Percentiles rank a stretch among this genome's conserved stretches.
phyloP scores from a whole-genome alignment of 2,113 vertebrate species.

The Tragulus kanchil region DNA sequence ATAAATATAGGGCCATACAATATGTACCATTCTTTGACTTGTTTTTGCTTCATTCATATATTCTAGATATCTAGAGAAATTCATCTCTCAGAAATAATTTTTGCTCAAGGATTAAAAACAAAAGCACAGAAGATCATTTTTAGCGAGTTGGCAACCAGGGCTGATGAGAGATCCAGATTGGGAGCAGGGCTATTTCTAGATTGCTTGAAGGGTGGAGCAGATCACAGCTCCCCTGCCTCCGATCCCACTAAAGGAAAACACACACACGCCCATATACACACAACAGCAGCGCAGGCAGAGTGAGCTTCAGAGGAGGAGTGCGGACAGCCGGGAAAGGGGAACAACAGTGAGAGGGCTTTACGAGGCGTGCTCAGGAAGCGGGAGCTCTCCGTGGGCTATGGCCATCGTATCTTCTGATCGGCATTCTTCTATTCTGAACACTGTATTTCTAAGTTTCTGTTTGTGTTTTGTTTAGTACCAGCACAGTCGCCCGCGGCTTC shows the following conservation, averaged over 20 bases:
- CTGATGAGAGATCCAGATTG: constrained; percentile 14
- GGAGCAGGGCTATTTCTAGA: constrained; percentile 43
- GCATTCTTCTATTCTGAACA: not conserved
- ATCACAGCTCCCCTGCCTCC: not conserved
- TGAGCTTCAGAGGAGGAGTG: not conserved
- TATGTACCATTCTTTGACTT: not conserved
- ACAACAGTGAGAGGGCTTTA: not conserved
- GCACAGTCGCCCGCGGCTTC: not conserved
- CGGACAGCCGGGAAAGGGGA: not conserved
- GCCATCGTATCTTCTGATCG: no score
- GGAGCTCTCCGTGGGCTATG: no score
- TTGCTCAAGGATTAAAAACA: constrained; percentile 43
- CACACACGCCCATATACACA: not conserved
- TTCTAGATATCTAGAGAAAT: constrained; percentile 48
- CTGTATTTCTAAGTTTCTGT: constrained; percentile 9
- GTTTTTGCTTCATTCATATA: constrained; percentile 41
- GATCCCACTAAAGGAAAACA: not conserved
- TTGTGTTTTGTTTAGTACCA: not conserved
- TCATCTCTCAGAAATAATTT: constrained; percentile 6
- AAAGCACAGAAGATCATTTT: constrained; percentile 56
- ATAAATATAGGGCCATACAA: not conserved
- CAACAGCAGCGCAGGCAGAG: not conserved
- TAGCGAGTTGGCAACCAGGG: constrained; percentile 48
- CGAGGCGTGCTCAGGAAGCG: not conserved
- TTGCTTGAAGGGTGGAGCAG: constrained; percentile 46